Conservation (phyloP, 2,113 vertebrate species). For the Melanotaenia duboulayi region DNA sequence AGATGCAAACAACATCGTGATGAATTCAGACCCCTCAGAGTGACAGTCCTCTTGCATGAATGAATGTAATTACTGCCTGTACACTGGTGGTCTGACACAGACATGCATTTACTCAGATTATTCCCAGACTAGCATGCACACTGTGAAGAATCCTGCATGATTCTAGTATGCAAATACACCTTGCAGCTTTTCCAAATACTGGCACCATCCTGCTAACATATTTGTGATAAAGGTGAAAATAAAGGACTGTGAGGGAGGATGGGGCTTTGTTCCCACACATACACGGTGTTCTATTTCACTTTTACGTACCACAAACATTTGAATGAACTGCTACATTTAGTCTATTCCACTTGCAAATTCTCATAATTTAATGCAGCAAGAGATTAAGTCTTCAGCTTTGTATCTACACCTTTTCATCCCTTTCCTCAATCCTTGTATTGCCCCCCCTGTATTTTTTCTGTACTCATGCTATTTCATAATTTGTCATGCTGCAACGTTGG, state of each 20-base stretch:
- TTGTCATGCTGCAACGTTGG: slow-evolving; percentile 65
- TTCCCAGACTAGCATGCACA: slow-evolving; percentile 33
- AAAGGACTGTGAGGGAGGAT: not conserved
- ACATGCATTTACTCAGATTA: slow-evolving; percentile 36
- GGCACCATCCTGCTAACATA: slow-evolving; percentile 8
- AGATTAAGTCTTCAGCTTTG: not conserved
- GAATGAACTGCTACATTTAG: not conserved
- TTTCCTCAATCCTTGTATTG: not conserved
- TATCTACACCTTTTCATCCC: slow-evolving; percentile 13
- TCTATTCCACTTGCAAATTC: not conserved
- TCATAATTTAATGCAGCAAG: not conserved
- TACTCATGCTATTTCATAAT: slow-evolving; percentile 54
- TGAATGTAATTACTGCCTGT: slow-evolving; percentile 54
- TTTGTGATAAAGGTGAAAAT: slow-evolving; percentile 22
- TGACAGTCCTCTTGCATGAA: slow-evolving; percentile 38
- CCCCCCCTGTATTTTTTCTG: not conserved
- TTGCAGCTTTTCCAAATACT: slow-evolving; percentile 48
- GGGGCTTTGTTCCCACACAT: slow-evolving; percentile 3
- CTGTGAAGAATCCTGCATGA: slow-evolving; percentile 33
- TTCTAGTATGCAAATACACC: slow-evolving; percentile 35
- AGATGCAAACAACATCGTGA: slow-evolving; percentile 37
- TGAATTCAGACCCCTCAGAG: slow-evolving; percentile 47
- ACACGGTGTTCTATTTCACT: not conserved
- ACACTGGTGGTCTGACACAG: slow-evolving; percentile 36
- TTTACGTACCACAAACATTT: not conserved